phyloP scores from a whole-genome alignment of 2,797 vertebrate genomes.

The Coregonus sp. region DNA sequence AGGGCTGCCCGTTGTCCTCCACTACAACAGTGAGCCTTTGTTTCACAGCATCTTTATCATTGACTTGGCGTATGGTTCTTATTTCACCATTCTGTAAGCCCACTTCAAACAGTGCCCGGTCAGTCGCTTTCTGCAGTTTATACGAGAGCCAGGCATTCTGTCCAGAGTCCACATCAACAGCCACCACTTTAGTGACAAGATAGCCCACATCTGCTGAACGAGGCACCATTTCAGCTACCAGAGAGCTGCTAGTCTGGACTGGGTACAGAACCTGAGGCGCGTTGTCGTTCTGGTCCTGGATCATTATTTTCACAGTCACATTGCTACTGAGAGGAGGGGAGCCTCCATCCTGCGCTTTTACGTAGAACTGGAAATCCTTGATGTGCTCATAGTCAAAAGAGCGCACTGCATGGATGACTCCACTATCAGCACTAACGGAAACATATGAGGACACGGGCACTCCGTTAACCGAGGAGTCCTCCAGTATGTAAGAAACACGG shows the following conservation, averaged over 20 bases:
- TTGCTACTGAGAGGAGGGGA: conserved; percentile 55
- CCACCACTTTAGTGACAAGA: conserved; percentile 77
- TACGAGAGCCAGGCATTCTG: conserved; percentile 79
- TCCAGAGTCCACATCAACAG: conserved; percentile 74
- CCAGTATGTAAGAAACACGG: neutral
- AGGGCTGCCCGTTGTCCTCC: conserved; percentile 47
- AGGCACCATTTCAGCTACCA: conserved; percentile 61
- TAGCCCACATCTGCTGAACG: conserved; percentile 67
- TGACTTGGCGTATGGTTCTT: conserved; percentile 60
- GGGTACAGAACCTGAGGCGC: conserved; percentile 47
- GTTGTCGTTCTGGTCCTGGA: conserved; percentile 59
- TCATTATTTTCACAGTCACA: conserved; percentile 37
- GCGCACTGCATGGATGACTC: too few species aligned
- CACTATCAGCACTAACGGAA: neutral
- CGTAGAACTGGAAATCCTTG: conserved; percentile 53
- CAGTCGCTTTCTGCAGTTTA: conserved; percentile 73
- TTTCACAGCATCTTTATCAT: conserved; percentile 65
- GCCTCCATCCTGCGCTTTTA: conserved; percentile 64
- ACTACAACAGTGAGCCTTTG: conserved; percentile 63
- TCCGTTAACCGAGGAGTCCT: neutral
- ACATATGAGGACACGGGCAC: neutral
- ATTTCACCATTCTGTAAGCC: conserved; percentile 74
- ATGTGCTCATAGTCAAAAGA: neutral
- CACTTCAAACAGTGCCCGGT: conserved; percentile 75
- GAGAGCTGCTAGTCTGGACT: conserved; percentile 28